Base-by-base conservation (phyloP, 1,140 invertebrate genomes). In the Streblospio benedicti region DNA sequence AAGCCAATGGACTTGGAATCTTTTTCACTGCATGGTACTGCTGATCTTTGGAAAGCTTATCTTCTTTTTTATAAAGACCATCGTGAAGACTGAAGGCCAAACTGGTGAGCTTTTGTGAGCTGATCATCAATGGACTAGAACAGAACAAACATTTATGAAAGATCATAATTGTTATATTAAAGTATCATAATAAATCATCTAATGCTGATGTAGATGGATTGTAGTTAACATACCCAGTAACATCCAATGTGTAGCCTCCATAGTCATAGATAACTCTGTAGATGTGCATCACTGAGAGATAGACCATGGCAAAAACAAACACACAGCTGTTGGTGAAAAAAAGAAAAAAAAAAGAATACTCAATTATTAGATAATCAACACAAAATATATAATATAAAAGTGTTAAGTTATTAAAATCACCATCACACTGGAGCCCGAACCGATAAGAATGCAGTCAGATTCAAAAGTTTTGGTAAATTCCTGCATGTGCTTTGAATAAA, bases 41-140 rank as follows among this genome's bases (percentile, higher is more conserved):
- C 76, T 90, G 89, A 31, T 82, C 82, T 53, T 82, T 78, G 27
- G 83, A 85, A 28, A 91, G 71, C 25, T 86, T 81, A 25, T 79
- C 70, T 59, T 85, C 81, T 62, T 85, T 77, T 57, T 82, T 81
- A 38, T 57, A 82, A 79, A 6, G 67, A 70, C 90, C 93, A 80
- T 98, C 94, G 76, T 96, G 88, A 41, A 96, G 76, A 68, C 85
- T 88, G 76, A 92, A 97, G 0, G 93, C 93, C 35, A 97, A 75
- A 68, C 88, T 90, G 30, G 91, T 94, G 6, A 95, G 86, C 79
- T 96, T 94, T 76, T 97, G 93, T 1, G 90, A 92, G 63, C 91
- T 88, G n/a, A 97, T 90, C 95, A 97, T 97, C 64, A 97, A 49
- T 85, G 93, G 76, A 82, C 90, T 91, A 73, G 43, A 82, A 81